Percentiles rank a stretch among this genome's conserved stretches.
These are phyloP conservation scores for Rhynchomys soricoides DNA, from an alignment of 2,113 vertebrate species.

Conservation along the genomic window DNA sequence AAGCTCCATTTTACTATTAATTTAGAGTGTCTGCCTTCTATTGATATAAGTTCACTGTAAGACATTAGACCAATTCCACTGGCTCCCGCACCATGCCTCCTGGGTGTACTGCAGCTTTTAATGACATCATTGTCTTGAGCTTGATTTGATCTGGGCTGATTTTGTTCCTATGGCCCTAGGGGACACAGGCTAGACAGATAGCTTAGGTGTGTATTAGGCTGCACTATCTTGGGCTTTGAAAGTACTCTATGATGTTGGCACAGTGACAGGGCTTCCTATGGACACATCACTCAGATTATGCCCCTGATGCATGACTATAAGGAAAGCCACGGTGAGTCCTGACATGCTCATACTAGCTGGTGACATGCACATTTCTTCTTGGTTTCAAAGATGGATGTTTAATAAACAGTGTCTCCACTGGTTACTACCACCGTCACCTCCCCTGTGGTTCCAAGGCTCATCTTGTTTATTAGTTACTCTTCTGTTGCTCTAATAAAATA, in stretches of 20 bases:
- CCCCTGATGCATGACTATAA: background rate
- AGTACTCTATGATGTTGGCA: background rate
- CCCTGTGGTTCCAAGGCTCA: background rate
- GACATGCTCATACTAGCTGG: background rate
- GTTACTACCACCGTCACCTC: background rate
- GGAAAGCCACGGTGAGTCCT: background rate
- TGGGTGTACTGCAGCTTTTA: background rate
- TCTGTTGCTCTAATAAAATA: background rate
- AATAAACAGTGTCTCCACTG: background rate
- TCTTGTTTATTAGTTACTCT: background rate
- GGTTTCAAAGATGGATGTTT: slow-evolving; percentile 1
- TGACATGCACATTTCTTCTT: background rate
- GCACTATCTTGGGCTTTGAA: background rate
- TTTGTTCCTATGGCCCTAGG: background rate
- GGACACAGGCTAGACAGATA: background rate
- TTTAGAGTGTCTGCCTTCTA: background rate
- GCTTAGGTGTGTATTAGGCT: background rate
- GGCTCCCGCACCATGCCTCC: background rate
- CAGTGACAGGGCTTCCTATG: background rate
- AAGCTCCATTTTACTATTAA: no score
- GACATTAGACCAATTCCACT: background rate
- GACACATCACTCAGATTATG: background rate
- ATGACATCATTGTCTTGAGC: background rate
- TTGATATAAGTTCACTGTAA: background rate
- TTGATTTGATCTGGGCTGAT: background rate